Evolutionary conservation across 2,797 vertebrate genomes (phyloP), one percentile per base, ranked within the genome.

Genomic region (Salarias fasciatus): DNA sequence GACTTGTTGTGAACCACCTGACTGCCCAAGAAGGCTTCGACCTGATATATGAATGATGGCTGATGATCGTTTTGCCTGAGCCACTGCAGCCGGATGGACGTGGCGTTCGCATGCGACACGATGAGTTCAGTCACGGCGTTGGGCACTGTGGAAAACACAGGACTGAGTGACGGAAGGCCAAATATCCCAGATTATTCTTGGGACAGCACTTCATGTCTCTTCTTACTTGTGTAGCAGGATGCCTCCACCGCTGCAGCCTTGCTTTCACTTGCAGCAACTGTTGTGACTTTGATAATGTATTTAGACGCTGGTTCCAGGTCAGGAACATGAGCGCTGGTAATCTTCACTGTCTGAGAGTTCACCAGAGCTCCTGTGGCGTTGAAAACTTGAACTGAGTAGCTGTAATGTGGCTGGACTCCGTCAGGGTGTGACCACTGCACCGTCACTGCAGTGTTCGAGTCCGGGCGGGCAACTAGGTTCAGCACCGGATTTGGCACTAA

Each of bases 401-500:
- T 3, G 15, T 86, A 91, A 69, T 83, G 50, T 0, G 0, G 0
- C 11, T 71, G 18, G 40, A 0, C 2, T 4, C 12, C 75, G 10
- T 9, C 8, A 0, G 90, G 85, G 0, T 29, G 0, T 10, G 18
- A 64, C 92, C 91, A 93, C 4, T 6, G 11, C 44, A 90, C 77
- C 11, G 5, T 48, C 5, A 91, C 18, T 7, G 79, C 86, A 29
- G 13, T 72, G 33, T 30, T 84, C 42, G 75, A 78, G 1, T 45
- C 8, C 6, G 69, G 44, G 11, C 8, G 59, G 41, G 79, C 80
- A 12, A 0, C 0, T 2, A 90, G 53, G 42, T 79, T 69, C 49
- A 14, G 8, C 53, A 93, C 90, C 4, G 88, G 77, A 64, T 90
- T 88, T 29, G 91, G 90, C 1, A 60, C 91, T 92, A 51, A 37